These are phyloP conservation scores for Diceros bicornis DNA, from an alignment of 2,797 vertebrate species.

Conservation along the genomic window DNA sequence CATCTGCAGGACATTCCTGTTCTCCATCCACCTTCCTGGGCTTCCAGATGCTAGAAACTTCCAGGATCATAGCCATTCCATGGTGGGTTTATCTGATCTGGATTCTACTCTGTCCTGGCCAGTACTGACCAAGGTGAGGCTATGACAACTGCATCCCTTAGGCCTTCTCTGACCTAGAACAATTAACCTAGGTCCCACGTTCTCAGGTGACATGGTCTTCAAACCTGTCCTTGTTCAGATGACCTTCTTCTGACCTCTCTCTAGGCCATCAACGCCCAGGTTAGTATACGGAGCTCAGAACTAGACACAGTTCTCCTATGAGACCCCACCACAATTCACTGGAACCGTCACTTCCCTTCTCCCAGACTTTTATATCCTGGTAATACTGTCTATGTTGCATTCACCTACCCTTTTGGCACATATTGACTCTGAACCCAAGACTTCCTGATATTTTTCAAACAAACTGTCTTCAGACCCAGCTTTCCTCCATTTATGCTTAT, in stretches of 20 bases:
- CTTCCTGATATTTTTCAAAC: slow-evolving; percentile 52
- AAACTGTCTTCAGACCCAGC: background rate
- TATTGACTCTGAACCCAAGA: background rate
- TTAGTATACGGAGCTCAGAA: background rate
- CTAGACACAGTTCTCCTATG: background rate
- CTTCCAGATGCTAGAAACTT: background rate
- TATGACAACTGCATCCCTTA: background rate
- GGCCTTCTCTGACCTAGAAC: background rate
- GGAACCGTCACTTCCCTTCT: background rate
- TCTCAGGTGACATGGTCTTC: background rate
- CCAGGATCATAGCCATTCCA: background rate
- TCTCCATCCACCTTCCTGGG: background rate
- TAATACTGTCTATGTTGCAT: background rate
- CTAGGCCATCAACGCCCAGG: background rate
- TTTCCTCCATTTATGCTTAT: background rate
- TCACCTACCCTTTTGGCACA: background rate
- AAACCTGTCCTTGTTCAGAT: background rate
- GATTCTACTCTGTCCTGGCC: background rate
- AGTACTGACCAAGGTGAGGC: background rate
- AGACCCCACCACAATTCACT: background rate
- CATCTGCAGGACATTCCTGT: background rate
- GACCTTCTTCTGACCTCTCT: background rate
- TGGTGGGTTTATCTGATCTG: background rate
- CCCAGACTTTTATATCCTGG: background rate
- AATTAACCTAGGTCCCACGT: background rate